Evolutionary conservation across 2,888 invertebrate species (phyloP).

Genomic region (Megamerina dolium): DNA sequence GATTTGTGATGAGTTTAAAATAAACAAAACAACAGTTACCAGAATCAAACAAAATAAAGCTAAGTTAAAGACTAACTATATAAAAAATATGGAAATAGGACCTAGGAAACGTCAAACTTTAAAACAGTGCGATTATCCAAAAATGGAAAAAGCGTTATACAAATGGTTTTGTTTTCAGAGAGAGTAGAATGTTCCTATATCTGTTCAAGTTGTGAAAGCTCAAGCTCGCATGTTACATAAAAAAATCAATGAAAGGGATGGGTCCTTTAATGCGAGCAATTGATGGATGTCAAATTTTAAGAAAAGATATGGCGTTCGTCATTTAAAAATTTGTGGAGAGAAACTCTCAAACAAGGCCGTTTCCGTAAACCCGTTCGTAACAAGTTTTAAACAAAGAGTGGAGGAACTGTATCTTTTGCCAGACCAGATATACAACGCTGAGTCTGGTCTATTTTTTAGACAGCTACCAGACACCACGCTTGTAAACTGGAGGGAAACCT

Average conservation of each 20-base stretch:
- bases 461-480: neutral
- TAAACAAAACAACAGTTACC: too few species aligned
- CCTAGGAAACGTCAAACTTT: slow-evolving; percentile 6
- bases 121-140: slow-evolving; percentile 9
- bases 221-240: neutral
- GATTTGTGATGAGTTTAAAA: too few species aligned
- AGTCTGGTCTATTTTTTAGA: neutral
- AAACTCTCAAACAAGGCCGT: neutral
- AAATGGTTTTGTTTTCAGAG: slow-evolving; percentile 10
- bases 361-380: neutral
- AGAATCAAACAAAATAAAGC: too few species aligned
- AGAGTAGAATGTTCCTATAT: too few species aligned
- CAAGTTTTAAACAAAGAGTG: too few species aligned
- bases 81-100: slow-evolving; percentile 1
- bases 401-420: neutral
- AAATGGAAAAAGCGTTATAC: slow-evolving; percentile 9
- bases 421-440: slow-evolving; percentile 3
- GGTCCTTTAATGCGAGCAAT: slow-evolving; percentile 3
- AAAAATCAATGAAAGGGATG: neutral
- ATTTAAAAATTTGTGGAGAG: slow-evolving; percentile 4
- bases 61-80: too few species aligned
- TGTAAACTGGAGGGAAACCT: neutral
- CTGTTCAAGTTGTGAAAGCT: too few species aligned
- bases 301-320: slow-evolving; percentile 2
- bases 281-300: slow-evolving; percentile 4